Base-by-base conservation (phyloP, 2,113 vertebrate genomes). In the Myiopsitta monachus region DNA sequence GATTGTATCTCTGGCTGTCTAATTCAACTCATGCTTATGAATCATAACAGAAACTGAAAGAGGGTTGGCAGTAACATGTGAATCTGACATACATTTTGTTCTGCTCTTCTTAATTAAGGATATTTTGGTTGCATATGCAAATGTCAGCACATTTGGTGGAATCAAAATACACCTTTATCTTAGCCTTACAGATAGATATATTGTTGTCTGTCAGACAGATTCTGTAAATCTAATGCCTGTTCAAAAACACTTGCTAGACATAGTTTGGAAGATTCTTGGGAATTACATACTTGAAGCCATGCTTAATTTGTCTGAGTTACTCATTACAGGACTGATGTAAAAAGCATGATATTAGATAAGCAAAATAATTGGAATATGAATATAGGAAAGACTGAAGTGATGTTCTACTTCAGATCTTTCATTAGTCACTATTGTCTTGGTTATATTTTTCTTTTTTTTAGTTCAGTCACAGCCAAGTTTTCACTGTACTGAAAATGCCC, bases 91-190 rank as follows among this genome's bases (percentile, higher is more conserved):
- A 77, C 54, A 83, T 94, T 92, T 88, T 97, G 63, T 86, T 96
- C 87, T 83, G 75, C 88, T 96, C 88, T 68, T 85, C 88, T 95
- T 95, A 96, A 89, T 95, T 95, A 95, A 89, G 38, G 33, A 85
- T 70, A 74, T 68, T 90, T 94, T 76, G 54, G 41, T 47, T 68
- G 38, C 64, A 61, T 82, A 95, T 86, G 89, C 72, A 94, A 90
- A 95, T 90, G 64, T 70, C 66, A 93, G 72, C 80, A 87, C 57
- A 92, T 83, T 85, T 87, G 3, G 41, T 54, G 14, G 10, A 87
- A 96, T 69, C 66, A 77, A 80, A 74, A 82, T 41, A 76, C 31
- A 92, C 39, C 49, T 91, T 95, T 85, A 89, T 67, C 62, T 93
- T 61, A 93, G 39, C 36, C 39, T 93, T 76, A 88, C 39, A 80